Conservation (phyloP, 2,888 invertebrate species). For the Lathronympha strigana region DNA sequence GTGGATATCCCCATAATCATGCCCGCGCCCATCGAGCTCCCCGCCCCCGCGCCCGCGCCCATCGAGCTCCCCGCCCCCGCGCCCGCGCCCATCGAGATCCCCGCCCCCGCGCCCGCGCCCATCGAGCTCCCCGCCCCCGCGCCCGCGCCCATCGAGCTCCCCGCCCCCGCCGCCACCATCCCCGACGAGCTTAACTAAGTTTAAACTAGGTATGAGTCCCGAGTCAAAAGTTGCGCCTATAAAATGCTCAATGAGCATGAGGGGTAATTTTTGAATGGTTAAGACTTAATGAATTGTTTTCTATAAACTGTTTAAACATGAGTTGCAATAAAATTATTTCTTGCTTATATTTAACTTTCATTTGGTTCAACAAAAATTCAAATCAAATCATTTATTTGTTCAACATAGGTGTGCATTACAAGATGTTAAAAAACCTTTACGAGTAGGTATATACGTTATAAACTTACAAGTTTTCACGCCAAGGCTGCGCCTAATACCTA, state of each 20-base stretch:
- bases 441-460: no score
- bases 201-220: not conserved
- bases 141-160: no score
- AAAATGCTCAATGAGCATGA: conserved; percentile 35
- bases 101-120: conserved; percentile 44
- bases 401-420: no score
- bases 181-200: conserved; percentile 56
- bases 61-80: conserved; percentile 49
- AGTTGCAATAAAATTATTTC: conserved; percentile 39
- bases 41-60: conserved; percentile 48
- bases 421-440: no score
- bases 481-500: no score
- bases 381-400: not conserved
- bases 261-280: conserved; percentile 24
- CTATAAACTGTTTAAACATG: conserved; percentile 42
- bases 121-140: conserved; percentile 17
- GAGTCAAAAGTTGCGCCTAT: conserved; percentile 31
- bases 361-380: not conserved
- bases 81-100: conserved; percentile 52
- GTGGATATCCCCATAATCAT: conserved; percentile 37
- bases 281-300: conserved; percentile 27
- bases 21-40: not conserved
- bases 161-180: conserved; percentile 52
- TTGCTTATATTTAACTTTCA: conserved; percentile 9
- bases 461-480: no score